Evolutionary conservation across 1,140 invertebrate genomes (phyloP).

Genomic region (Drosophila nebulosa): DNA sequence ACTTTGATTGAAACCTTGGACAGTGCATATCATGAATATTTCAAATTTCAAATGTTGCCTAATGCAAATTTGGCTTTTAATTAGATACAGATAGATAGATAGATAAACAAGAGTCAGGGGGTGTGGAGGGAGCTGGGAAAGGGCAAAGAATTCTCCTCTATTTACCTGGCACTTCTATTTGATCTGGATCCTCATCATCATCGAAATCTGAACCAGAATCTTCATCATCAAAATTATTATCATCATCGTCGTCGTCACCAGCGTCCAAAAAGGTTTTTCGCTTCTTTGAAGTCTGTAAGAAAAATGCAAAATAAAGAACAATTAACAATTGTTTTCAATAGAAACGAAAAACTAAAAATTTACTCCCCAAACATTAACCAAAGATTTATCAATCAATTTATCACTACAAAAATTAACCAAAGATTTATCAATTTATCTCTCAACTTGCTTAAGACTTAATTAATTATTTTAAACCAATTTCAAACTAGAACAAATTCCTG

Average conservation of each 20-base stretch:
- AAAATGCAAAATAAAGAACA: neutral
- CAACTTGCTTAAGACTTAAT: too few species aligned
- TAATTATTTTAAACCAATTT: too few species aligned
- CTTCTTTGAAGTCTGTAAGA: slow-evolving; percentile 67
- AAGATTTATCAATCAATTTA: too few species aligned
- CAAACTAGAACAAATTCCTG: too few species aligned
- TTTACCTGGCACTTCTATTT: slow-evolving; percentile 92
- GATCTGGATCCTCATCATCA: slow-evolving; percentile 94
- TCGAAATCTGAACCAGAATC: slow-evolving; percentile 91
- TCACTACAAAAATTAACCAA: too few species aligned
- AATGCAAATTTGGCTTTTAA: slow-evolving; percentile 2
- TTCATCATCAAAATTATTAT: slow-evolving; percentile 83
- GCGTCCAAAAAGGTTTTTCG: slow-evolving; percentile 59
- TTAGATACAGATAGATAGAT: neutral
- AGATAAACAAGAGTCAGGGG: too few species aligned
- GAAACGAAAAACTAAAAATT: neutral
- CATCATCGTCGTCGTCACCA: slow-evolving; percentile 63
- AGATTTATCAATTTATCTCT: too few species aligned
- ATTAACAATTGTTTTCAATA: neutral
- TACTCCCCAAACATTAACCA: too few species aligned
- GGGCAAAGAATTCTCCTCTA: neutral
- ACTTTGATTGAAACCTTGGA: slow-evolving; percentile 3
- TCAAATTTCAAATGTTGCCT: slow-evolving; percentile 15
- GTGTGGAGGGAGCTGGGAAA: too few species aligned
- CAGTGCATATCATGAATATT: slow-evolving; percentile 25